A percentile compares a stretch with the other conserved stretches of the same genome.
Conservation (phyloP, 2,113 vertebrate species). For the Tyto alba region DNA sequence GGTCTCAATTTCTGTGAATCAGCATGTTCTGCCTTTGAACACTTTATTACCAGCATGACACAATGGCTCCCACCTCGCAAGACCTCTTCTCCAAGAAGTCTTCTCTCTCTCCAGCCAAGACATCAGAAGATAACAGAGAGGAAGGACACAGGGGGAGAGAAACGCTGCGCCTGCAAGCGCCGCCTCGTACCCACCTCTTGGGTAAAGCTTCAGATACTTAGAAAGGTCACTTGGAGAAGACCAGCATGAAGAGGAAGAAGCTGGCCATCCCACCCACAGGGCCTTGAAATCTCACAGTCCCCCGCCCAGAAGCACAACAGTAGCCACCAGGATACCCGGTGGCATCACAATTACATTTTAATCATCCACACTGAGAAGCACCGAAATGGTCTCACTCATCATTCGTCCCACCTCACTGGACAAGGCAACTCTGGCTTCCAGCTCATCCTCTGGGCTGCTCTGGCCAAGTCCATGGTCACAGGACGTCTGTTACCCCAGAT, state of each 20-base stretch:
- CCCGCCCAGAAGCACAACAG: not conserved
- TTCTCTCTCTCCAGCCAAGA: not conserved
- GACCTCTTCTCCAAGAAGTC: not conserved
- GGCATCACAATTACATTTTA: not conserved
- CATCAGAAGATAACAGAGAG: not conserved
- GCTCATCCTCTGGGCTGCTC: not conserved
- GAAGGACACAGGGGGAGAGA: not conserved
- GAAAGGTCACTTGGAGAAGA: not conserved
- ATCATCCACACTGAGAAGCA: not conserved
- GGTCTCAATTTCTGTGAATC: slow-evolving; percentile 41
- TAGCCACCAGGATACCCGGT: not conserved
- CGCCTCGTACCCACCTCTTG: not conserved
- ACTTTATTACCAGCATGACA: not conserved
- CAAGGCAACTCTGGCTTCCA: not conserved
- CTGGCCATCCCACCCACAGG: not conserved
- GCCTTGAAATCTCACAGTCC: not conserved
- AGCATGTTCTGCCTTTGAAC: slow-evolving; percentile 17
- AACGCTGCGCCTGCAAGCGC: not conserved
- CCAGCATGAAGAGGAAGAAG: not conserved
- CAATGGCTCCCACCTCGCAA: slow-evolving; percentile 4
- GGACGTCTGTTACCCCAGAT: not conserved
- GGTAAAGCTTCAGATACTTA: not conserved
- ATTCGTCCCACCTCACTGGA: not conserved
- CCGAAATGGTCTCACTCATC: not conserved
- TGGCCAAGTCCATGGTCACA: not conserved